Percentiles rank a stretch among this genome's conserved stretches.
Conservation (phyloP, 2,888 invertebrate species). For the Glyphotaelius pellucidus region DNA sequence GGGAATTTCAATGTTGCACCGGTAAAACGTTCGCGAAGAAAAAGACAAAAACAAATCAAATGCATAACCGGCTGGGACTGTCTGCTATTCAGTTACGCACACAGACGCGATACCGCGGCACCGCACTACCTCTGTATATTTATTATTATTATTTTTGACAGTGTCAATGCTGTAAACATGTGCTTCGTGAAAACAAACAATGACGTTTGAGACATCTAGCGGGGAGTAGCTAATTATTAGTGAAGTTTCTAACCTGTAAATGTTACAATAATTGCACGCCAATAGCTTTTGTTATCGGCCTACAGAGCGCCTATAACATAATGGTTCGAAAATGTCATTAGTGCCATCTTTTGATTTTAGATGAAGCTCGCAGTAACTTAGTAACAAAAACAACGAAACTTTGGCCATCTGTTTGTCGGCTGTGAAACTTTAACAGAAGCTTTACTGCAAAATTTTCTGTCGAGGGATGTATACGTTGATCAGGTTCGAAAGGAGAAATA, state of each 20-base stretch:
- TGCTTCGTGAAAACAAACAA: not conserved
- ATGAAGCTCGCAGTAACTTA: not conserved
- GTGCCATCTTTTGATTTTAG: not conserved
- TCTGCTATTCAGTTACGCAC: not conserved
- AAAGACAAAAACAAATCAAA: constrained; percentile 54
- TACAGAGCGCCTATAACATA: not conserved
- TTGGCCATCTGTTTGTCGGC: not conserved
- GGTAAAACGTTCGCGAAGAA: constrained; percentile 55
- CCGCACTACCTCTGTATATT: too few species aligned
- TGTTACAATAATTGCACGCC: not conserved
- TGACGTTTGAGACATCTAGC: constrained; percentile 1
- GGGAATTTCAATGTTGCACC: constrained; percentile 54
- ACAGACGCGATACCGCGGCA: not conserved
- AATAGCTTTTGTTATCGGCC: not conserved
- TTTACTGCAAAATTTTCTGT: not conserved
- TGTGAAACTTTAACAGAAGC: not conserved
- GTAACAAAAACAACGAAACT: not conserved
- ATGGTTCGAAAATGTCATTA: not conserved
- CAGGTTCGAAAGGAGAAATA: too few species aligned
- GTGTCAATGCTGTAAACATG: constrained; percentile 25
- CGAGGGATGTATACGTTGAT: too few species aligned
- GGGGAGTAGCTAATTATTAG: not conserved
- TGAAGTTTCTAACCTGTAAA: not conserved
- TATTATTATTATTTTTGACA: not conserved
- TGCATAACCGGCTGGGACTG: constrained; percentile 50